phyloP scores from a whole-genome alignment of 2,888 invertebrate species.

The Machimus atricapillus region DNA sequence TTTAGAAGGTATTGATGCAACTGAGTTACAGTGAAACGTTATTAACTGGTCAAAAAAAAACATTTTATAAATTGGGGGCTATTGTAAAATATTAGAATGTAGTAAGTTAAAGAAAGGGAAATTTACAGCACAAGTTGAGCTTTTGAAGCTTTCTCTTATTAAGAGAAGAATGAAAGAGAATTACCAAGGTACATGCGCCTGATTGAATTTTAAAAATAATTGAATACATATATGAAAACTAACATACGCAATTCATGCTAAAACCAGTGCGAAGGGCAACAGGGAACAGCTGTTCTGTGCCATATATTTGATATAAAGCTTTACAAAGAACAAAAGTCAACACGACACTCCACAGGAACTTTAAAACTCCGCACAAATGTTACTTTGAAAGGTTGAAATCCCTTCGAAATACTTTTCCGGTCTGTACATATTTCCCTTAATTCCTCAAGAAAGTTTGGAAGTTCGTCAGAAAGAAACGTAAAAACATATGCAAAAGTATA shows the following conservation, averaged over 20 bases:
- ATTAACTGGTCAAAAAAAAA: background rate
- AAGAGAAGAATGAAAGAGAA: background rate
- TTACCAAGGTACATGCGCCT: background rate
- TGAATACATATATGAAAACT: background rate
- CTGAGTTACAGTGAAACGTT: background rate
- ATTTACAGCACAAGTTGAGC: background rate
- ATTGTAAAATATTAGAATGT: background rate
- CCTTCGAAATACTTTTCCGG: too few relatives aligned
- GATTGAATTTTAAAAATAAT: background rate
- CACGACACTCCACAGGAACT: background rate
- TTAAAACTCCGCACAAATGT: background rate
- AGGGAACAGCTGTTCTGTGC: background rate
- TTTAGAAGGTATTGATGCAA: background rate
- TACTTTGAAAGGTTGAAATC: background rate
- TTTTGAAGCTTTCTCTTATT: background rate
- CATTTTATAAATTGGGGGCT: background rate
- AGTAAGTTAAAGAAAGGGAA: background rate
- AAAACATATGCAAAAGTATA: background rate
- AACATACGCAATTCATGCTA: background rate
- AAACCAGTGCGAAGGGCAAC: background rate
- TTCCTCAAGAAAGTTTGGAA: background rate
- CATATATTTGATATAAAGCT: background rate
- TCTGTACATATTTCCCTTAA: too few relatives aligned
- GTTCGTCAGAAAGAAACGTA: background rate
- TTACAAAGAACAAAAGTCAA: background rate